These are phyloP conservation scores for Cepaea nemoralis DNA, from an alignment of 1,140 invertebrate genomes.

Conservation along the genomic window DNA sequence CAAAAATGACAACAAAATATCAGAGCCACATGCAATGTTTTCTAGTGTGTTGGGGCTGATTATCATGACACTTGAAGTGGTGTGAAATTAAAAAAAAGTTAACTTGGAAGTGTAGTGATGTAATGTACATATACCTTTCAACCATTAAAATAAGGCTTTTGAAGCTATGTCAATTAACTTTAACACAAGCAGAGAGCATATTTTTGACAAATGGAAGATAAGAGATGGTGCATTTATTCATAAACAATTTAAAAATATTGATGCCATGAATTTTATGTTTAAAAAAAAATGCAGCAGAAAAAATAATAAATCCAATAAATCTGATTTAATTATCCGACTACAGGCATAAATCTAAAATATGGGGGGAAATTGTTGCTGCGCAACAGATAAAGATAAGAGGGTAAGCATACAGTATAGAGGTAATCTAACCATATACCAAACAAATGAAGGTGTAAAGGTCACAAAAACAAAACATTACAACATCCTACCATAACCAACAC, in stretches of 20 bases:
- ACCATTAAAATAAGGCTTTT: too few relatives aligned
- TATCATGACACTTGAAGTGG: too few relatives aligned
- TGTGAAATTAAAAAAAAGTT: too few relatives aligned
- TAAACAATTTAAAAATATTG: not conserved
- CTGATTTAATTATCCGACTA: too few relatives aligned
- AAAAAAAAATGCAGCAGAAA: not conserved
- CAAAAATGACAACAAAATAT: too few relatives aligned
- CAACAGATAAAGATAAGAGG: not conserved
- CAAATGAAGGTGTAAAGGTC: not conserved
- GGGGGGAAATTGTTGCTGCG: not conserved
- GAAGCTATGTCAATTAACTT: too few relatives aligned
- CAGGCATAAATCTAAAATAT: not conserved
- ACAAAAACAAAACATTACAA: not conserved
- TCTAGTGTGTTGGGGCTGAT: too few relatives aligned
- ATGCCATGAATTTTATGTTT: not conserved
- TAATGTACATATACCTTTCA: too few relatives aligned
- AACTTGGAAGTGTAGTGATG: too few relatives aligned
- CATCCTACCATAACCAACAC: not conserved
- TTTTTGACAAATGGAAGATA: not conserved
- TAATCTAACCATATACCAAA: not conserved
- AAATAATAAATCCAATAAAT: too few relatives aligned
- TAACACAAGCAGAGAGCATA: not conserved
- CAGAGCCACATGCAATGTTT: too few relatives aligned
- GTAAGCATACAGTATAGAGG: not conserved
- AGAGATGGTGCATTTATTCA: conserved; percentile 3